Conservation (phyloP, 2,797 vertebrate species). For the Cuculus canorus region DNA sequence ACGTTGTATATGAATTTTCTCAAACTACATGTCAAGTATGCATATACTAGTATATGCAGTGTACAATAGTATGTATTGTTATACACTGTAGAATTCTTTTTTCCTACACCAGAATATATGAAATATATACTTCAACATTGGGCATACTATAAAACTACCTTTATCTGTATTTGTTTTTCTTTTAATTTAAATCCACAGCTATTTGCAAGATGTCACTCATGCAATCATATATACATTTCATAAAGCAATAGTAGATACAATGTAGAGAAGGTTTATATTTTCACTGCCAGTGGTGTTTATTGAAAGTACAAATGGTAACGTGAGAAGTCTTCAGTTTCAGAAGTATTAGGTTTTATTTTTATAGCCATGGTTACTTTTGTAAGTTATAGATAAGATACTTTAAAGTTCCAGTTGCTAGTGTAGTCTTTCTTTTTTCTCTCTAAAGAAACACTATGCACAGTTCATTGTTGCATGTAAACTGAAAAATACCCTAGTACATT, state of each 20-base stretch:
- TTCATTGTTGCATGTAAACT: background rate
- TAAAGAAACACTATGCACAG: background rate
- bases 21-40: background rate
- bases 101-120: background rate
- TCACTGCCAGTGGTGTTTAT: background rate
- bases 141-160: background rate
- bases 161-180: background rate
- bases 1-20: background rate
- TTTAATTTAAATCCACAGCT: background rate
- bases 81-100: background rate
- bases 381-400: background rate
- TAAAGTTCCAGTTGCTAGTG: background rate
- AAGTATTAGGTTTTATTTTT: background rate
- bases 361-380: background rate
- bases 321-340: background rate
- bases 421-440: background rate
- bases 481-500: background rate
- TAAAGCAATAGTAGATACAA: background rate
- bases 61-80: background rate
- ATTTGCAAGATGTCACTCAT: background rate
- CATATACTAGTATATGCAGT: background rate
- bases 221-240: background rate
- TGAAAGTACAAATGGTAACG: background rate
- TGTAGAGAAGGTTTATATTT: background rate
- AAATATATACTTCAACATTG: background rate